Evolutionary conservation across 2,113 vertebrate genomes (phyloP).

Genomic region (Procavia capensis): DNA sequence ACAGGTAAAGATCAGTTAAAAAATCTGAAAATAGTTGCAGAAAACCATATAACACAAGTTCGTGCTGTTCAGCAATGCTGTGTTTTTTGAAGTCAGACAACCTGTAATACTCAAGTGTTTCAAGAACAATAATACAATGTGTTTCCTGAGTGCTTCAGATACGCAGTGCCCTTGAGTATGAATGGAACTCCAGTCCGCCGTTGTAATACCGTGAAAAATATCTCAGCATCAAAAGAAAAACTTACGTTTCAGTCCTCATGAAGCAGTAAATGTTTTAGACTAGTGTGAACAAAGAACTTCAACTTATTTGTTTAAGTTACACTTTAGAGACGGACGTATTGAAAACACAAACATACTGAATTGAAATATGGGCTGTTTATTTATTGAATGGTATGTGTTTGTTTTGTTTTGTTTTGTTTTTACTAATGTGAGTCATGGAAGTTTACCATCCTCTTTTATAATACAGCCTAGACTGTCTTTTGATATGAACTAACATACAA

Average conservation of each 20-base stretch:
- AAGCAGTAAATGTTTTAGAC: conserved; percentile 80
- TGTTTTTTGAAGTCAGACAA: conserved; percentile 10
- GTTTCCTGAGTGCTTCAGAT: conserved; percentile 75
- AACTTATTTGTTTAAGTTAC: conserved; percentile 71
- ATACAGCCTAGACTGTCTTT: conserved; percentile 54
- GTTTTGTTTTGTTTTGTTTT: conserved; percentile 7
- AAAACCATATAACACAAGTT: neutral
- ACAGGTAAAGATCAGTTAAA: neutral
- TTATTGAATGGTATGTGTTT: conserved; percentile 64
- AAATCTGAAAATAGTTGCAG: neutral
- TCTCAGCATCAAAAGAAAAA: conserved; percentile 60
- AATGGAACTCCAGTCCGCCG: neutral
- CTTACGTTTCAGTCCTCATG: conserved; percentile 64
- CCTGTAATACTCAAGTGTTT: neutral
- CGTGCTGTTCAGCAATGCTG: neutral
- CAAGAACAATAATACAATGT: conserved; percentile 31
- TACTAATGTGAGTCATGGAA: conserved; percentile 77
- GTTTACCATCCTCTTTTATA: conserved; percentile 49
- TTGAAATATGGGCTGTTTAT: conserved; percentile 67
- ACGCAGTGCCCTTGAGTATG: conserved; percentile 63
- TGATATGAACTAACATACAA: neutral
- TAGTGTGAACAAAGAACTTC: conserved; percentile 76
- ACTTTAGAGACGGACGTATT: conserved; percentile 73
- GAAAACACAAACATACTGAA: conserved; percentile 74
- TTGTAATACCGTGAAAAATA: conserved; percentile 59